Percentiles rank a stretch among this genome's conserved stretches.
phyloP scores from a whole-genome alignment of 2,888 invertebrate species.

The Perdita meconis region DNA sequence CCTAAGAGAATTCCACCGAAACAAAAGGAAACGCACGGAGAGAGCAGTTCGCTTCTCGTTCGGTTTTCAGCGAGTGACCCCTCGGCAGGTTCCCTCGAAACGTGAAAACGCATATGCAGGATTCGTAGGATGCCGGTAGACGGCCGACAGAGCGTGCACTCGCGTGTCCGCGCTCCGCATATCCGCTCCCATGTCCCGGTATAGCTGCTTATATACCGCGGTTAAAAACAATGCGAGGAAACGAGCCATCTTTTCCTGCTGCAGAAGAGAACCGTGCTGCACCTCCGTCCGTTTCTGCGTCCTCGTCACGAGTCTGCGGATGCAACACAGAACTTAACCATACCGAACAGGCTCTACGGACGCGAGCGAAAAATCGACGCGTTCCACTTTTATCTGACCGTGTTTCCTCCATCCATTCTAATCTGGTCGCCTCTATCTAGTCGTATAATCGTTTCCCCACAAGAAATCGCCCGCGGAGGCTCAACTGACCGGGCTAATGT shows the following conservation, averaged over 20 bases:
- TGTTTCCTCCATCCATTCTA: background rate
- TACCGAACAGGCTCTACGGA: conserved; percentile 7
- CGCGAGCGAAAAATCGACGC: conserved; percentile 21
- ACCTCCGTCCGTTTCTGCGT: conserved; percentile 56
- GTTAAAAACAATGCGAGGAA: conserved; percentile 83
- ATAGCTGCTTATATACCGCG: conserved; percentile 76
- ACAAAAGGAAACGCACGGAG: no score
- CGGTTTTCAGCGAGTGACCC: no score
- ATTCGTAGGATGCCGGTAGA: conserved; percentile 54
- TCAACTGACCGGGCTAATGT: background rate
- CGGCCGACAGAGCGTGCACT: conserved; percentile 77
- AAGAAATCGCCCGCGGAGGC: background rate
- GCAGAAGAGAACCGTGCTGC: conserved; percentile 64
- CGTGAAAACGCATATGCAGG: conserved; percentile 42
- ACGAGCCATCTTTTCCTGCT: conserved; percentile 82
- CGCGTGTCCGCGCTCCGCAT: conserved; percentile 80
- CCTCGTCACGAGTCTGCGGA: conserved; percentile 32
- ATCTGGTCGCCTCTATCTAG: background rate
- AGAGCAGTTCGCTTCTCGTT: conserved; percentile 11
- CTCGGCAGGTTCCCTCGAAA: conserved; percentile 31
- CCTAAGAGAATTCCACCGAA: no score
- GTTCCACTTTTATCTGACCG: conserved; percentile 9
- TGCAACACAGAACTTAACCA: conserved; percentile 49
- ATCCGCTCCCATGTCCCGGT: conserved; percentile 82
- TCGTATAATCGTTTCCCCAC: background rate